phyloP scores from a whole-genome alignment of 1,140 invertebrate genomes.

The Calephelis nemesis region DNA sequence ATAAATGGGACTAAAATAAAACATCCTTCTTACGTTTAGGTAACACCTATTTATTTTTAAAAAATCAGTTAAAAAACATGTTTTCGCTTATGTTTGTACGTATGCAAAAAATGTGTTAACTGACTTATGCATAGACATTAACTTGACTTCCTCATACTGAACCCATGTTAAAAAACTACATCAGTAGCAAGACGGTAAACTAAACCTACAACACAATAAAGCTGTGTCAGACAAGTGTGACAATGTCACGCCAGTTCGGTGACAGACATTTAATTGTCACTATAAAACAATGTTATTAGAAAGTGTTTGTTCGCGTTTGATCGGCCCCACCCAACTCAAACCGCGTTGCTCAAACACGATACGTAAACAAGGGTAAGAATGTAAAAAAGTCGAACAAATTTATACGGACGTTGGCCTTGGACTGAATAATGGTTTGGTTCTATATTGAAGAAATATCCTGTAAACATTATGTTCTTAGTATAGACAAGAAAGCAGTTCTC shows the following conservation, averaged over 20 bases:
- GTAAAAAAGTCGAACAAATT: conserved; percentile 34
- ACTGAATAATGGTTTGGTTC: background rate
- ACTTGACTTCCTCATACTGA: too few species aligned
- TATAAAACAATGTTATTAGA: conserved; percentile 53
- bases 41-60: too few species aligned
- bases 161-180: background rate
- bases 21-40: too few species aligned
- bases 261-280: conserved; percentile 45
- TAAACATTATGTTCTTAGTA: too few species aligned
- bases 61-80: too few species aligned
- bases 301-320: conserved; percentile 52
- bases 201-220: background rate
- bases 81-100: too few species aligned
- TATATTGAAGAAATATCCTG: background rate
- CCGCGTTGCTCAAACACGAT: conserved; percentile 48
- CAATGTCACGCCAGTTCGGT: conserved; percentile 20
- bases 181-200: background rate
- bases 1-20: too few species aligned
- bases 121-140: too few species aligned
- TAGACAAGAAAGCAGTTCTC: too few species aligned
- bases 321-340: conserved; percentile 56
- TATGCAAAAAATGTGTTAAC: too few species aligned
- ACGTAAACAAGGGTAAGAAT: conserved; percentile 40
- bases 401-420: conserved; percentile 9
- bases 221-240: too few species aligned